Conservation (phyloP, 1,140 invertebrate species). For the Zaprionus kolodkinae region DNA sequence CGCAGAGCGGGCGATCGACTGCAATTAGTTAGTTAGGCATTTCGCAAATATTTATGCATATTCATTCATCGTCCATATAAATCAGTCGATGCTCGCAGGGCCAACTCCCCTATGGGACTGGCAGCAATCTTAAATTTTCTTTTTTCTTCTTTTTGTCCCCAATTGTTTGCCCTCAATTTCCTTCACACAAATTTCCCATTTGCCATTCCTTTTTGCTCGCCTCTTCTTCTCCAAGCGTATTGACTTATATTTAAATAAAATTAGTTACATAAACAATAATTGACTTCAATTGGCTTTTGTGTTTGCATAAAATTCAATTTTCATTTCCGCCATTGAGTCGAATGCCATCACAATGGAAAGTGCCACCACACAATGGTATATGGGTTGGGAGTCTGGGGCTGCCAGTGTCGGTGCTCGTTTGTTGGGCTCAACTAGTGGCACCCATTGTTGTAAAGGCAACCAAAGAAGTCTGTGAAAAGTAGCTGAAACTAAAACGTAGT, state of each 20-base stretch:
- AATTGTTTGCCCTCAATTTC: conserved; percentile 34
- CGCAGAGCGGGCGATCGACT: not conserved
- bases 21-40: conserved; percentile 42
- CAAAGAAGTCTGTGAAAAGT: not conserved
- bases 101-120: not conserved
- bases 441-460: not conserved
- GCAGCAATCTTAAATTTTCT: not conserved
- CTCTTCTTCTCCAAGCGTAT: conserved; percentile 17
- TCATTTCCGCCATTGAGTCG: conserved; percentile 60
- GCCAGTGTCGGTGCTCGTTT: conserved; percentile 17
- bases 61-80: conserved; percentile 20
- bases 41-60: conserved; percentile 45
- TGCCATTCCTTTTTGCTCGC: not conserved
- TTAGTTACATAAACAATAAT: conserved; percentile 77
- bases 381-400: not conserved
- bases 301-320: conserved; percentile 75
- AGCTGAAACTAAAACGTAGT: not conserved
- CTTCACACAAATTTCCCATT: conserved; percentile 2
- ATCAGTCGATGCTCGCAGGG: not conserved
- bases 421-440: conserved; percentile 21
- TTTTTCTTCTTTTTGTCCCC: not conserved
- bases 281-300: conserved; percentile 73
- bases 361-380: not conserved
- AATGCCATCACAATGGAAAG: conserved; percentile 40
- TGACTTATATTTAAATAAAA: conserved; percentile 74